Conservation (phyloP, 2,113 vertebrate species). For the Xenotilapia longispinis region DNA sequence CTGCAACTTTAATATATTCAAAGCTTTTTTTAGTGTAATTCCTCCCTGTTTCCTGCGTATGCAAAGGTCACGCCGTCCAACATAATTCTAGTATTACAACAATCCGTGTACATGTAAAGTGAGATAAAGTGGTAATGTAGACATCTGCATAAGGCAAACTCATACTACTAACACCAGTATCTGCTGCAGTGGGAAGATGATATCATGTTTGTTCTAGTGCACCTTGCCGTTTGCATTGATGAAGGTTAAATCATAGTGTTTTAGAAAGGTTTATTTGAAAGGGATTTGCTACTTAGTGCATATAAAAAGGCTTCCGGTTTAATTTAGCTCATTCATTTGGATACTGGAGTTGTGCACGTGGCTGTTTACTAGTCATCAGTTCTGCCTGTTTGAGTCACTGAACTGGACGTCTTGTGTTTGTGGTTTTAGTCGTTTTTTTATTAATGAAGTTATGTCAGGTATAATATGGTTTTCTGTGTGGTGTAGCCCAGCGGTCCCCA, state of each 20-base stretch:
- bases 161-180: not conserved
- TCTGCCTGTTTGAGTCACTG: not conserved
- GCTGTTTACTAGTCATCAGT: accelerated
- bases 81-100: not conserved
- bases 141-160: not conserved
- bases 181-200: not conserved
- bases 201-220: not conserved
- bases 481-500: not conserved
- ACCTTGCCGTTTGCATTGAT: not conserved
- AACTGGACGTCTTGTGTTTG: not conserved
- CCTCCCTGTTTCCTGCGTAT: not conserved
- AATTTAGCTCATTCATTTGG: not conserved
- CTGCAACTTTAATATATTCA: not conserved
- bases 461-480: not conserved
- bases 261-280: not conserved
- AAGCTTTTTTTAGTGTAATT: not conserved
- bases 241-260: not conserved
- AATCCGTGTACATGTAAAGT: conserved; percentile 5
- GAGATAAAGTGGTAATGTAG: not conserved
- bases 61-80: conserved; percentile 8
- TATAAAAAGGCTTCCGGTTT: not conserved
- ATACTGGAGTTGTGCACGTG: accelerated
- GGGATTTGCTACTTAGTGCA: not conserved
- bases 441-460: not conserved
- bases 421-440: not conserved